phyloP scores from a whole-genome alignment of 2,113 vertebrate genomes.

The Lucifuga dentata region DNA sequence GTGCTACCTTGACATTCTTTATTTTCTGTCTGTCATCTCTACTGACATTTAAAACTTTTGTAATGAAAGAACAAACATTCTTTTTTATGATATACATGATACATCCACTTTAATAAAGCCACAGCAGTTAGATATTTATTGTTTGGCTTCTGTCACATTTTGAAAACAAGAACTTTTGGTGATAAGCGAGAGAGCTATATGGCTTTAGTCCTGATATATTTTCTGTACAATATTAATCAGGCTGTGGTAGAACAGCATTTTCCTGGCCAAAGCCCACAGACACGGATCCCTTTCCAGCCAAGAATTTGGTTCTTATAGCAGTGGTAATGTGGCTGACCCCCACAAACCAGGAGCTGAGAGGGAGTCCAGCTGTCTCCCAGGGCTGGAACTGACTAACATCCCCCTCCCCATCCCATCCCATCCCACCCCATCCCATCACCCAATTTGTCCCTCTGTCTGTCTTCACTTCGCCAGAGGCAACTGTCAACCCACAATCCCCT shows the following conservation, averaged over 20 bases:
- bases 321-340: constrained; percentile 52
- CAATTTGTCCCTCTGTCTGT: constrained; percentile 65
- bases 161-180: constrained; percentile 5
- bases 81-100: neutral
- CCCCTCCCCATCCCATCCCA: neutral
- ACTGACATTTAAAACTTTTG: neutral
- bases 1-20: neutral
- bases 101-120: neutral
- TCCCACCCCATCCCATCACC: constrained; percentile 44
- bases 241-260: constrained; percentile 1
- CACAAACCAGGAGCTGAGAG: constrained; percentile 70
- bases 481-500: constrained; percentile 74
- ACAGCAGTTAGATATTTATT: no score
- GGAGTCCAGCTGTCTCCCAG: constrained; percentile 77
- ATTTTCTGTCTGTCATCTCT: neutral
- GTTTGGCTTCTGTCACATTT: neutral
- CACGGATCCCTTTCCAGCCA: constrained; percentile 50
- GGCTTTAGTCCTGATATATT: neutral
- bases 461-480: constrained; percentile 68
- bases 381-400: constrained; percentile 56
- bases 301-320: constrained; percentile 59
- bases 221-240: constrained; percentile 20
- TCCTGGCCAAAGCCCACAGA: constrained; percentile 28
- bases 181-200: constrained; percentile 7
- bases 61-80: neutral